Conservation (phyloP, 2,888 invertebrate genomes). For the Strigamia maritima region DNA sequence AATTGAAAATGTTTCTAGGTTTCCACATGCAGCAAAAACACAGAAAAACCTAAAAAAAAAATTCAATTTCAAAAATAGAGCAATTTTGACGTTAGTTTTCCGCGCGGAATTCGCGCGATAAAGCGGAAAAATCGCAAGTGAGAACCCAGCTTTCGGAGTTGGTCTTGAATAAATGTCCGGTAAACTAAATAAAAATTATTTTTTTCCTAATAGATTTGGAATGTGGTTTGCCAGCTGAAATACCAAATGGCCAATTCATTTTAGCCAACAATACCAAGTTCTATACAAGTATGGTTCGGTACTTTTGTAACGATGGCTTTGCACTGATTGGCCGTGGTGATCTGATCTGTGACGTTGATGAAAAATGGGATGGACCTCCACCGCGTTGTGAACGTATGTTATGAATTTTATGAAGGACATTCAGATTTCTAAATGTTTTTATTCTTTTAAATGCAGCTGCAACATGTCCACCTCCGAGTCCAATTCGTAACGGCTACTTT, state of each 20-base stretch:
- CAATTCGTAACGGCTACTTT: slow-evolving; percentile 60
- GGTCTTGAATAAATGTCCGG: slow-evolving; percentile 44
- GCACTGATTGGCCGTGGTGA: slow-evolving; percentile 78
- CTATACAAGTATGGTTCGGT: slow-evolving; percentile 82
- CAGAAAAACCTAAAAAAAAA: no score
- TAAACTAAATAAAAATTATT: neutral
- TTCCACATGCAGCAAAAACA: no score
- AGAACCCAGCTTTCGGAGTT: no score
- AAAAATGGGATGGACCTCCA: slow-evolving; percentile 83
- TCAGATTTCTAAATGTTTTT: neutral
- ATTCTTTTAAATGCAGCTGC: slow-evolving; percentile 33
- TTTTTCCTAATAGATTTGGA: slow-evolving; percentile 66
- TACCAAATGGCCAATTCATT: slow-evolving; percentile 74
- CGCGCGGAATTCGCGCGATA: no score
- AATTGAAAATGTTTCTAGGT: no score
- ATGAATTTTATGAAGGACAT: neutral
- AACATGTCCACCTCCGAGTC: slow-evolving; percentile 68
- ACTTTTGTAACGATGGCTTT: slow-evolving; percentile 76
- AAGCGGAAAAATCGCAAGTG: no score
- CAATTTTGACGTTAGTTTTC: no score
- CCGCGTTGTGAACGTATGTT: slow-evolving; percentile 68
- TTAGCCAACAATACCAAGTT: slow-evolving; percentile 80
- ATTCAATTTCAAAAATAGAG: no score
- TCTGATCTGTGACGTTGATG: slow-evolving; percentile 84
- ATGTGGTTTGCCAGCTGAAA: slow-evolving; percentile 83